Percentiles rank a stretch among this genome's conserved stretches.
Conservation (phyloP, 2,888 invertebrate genomes). For the Aleiodes testaceus region DNA sequence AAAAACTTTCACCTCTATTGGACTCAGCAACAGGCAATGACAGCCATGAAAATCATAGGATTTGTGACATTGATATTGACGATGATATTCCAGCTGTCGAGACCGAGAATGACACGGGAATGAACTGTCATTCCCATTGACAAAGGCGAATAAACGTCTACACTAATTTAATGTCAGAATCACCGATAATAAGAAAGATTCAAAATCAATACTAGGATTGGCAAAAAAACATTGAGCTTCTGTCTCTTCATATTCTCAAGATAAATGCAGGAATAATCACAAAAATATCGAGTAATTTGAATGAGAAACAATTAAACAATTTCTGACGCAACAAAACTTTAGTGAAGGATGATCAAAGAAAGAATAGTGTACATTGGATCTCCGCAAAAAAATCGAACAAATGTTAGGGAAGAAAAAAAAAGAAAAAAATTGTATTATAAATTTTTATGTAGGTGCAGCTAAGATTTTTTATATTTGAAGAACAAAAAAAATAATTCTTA, state of each 20-base stretch:
- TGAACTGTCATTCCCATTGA: constrained; percentile 67
- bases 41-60: constrained; percentile 61
- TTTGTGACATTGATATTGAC: constrained; percentile 68
- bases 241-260: too few relatives aligned
- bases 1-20: constrained; percentile 86
- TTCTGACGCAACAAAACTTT: not conserved
- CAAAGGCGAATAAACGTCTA: constrained; percentile 54
- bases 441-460: constrained; percentile 25
- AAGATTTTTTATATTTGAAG: constrained; percentile 41
- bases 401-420: not conserved
- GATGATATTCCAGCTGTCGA: constrained; percentile 68
- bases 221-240: not conserved
- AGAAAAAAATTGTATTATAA: constrained; percentile 18
- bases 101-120: constrained; percentile 63
- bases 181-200: constrained; percentile 45
- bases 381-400: not conserved
- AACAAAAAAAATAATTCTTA: constrained; percentile 5
- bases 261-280: too few relatives aligned
- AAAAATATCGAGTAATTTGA: too few relatives aligned
- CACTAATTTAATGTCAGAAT: constrained; percentile 55
- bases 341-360: not conserved
- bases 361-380: not conserved
- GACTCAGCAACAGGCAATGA: constrained; percentile 71
- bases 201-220: constrained; percentile 41
- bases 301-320: too few relatives aligned